Evolutionary conservation across 2,113 vertebrate genomes (phyloP), one percentile per base, ranked within the genome.

Genomic region (Scolopax mira): DNA sequence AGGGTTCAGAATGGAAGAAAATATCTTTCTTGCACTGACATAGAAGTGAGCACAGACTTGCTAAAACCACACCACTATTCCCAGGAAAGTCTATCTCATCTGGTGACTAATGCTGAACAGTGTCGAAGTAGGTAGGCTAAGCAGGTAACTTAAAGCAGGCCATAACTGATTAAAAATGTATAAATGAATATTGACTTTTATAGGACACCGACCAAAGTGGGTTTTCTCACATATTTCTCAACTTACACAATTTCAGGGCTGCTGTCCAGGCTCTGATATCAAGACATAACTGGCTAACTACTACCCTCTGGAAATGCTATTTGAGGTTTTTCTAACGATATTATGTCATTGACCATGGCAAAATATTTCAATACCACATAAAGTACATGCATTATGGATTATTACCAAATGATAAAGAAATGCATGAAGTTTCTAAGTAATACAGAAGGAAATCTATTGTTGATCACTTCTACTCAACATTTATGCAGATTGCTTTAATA

Each of bases 231-330:
- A 88, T 91, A 52, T 54, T 94, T 85, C 71, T 86, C 51, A 65
- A 13, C 79, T 94, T 57, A 90, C 71, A 66, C 64, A 95, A 95
- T 48, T 48, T 44, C 82, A 88, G 65, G 87, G 86, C 92, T 93
- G 64, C 27, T 78, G n/a, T 90, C 96, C 95, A 94, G 93, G 28
- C 70, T 81, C 52, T 83, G 80, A 86, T 95, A 67, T 89, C 94
- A 85, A 84, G 89, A 79, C n/a, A 79, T 27, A 81, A 90, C 89
- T 62, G 71, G 65, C 42, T 91, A 71, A 78, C 42, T 90, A 55
- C 81, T 13, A 58, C 52, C 51, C 90, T 86, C 90, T 97, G 97
- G 96, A 97, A 97, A 96, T 71, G 91, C 39, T 66, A 15, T 94
- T 96, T 94, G 95, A 97, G 94, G 92, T 84, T 97, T 97, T 93